Conservation (phyloP, 2,113 vertebrate species). For the Peromyscus maniculatus region DNA sequence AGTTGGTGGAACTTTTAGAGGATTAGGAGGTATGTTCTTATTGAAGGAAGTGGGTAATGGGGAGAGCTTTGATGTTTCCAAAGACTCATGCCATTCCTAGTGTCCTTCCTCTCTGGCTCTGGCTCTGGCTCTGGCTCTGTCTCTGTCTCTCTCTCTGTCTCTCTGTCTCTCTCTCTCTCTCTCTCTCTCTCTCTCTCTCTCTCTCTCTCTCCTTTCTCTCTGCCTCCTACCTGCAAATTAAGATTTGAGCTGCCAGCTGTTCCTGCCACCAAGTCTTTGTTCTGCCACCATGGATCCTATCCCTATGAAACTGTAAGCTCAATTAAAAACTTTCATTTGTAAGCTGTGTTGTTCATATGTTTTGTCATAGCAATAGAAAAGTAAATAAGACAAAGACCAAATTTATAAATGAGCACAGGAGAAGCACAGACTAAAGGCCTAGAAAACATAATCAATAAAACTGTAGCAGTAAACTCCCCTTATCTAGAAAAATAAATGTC, state of each 20-base stretch:
- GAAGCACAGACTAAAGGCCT: neutral
- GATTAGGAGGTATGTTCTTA: neutral
- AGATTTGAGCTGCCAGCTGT: neutral
- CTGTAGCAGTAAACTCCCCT: neutral
- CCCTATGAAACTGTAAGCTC: neutral
- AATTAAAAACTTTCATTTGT: neutral
- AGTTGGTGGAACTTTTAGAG: neutral
- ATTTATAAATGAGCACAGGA: neutral
- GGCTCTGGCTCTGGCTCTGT: no score
- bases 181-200: no score
- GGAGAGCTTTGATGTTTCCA: neutral
- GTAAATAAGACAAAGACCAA: neutral
- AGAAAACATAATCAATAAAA: neutral
- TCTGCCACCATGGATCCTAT: neutral
- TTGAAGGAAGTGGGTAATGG: neutral
- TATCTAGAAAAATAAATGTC: neutral
- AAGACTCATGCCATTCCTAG: neutral
- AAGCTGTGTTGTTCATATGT: neutral
- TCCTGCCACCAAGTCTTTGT: neutral
- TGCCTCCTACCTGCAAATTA: neutral
- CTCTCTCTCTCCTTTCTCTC: neutral
- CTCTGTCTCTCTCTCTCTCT: neutral
- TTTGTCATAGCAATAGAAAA: neutral
- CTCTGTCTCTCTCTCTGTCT: no score
- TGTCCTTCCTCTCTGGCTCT: neutral